A percentile compares a stretch with the other conserved stretches of the same genome.
Evolutionary conservation across 2,888 invertebrate species (phyloP).

Genomic region (Meteorus colon): DNA sequence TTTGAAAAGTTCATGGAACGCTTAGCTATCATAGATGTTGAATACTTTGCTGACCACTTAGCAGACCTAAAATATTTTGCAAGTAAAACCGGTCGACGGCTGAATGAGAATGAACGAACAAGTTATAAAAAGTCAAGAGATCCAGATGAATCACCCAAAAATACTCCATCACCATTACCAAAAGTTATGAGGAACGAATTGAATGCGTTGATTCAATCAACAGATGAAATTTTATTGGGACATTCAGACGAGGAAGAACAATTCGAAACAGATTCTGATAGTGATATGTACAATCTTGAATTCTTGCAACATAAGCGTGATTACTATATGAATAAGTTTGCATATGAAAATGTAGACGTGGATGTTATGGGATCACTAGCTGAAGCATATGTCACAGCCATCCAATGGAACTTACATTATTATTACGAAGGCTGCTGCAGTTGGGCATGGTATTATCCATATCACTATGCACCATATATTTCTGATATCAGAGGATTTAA

Average conservation of each 20-base stretch:
- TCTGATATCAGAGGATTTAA: constrained; percentile 92
- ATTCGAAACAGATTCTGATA: constrained; percentile 59
- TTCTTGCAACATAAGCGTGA: constrained; percentile 90
- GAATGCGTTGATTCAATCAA: constrained; percentile 78
- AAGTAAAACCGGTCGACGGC: constrained; percentile 82
- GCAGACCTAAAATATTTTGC: constrained; percentile 90
- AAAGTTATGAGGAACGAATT: constrained; percentile 73
- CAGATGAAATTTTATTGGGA: constrained; percentile 77
- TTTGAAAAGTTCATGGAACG: constrained; percentile 90
- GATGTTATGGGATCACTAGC: constrained; percentile 88
- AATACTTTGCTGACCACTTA: constrained; percentile 84
- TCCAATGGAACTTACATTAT: constrained; percentile 97
- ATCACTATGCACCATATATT: constrained; percentile 97
- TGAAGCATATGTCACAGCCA: constrained; percentile 90
- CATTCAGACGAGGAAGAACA: constrained; percentile 58
- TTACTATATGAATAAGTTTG: constrained; percentile 94
- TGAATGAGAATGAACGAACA: constrained; percentile 71
- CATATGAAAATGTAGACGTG: constrained; percentile 82
- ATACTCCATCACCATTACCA: constrained; percentile 46
- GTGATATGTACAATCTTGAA: constrained; percentile 79
- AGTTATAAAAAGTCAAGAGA: constrained; percentile 72
- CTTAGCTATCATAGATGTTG: constrained; percentile 82
- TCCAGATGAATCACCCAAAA: constrained; percentile 48
- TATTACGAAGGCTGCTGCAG: constrained; percentile 97
- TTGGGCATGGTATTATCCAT: constrained; percentile 99